Evolutionary conservation across 2,888 invertebrate genomes (phyloP).

Genomic region (Marronus borbonicus): DNA sequence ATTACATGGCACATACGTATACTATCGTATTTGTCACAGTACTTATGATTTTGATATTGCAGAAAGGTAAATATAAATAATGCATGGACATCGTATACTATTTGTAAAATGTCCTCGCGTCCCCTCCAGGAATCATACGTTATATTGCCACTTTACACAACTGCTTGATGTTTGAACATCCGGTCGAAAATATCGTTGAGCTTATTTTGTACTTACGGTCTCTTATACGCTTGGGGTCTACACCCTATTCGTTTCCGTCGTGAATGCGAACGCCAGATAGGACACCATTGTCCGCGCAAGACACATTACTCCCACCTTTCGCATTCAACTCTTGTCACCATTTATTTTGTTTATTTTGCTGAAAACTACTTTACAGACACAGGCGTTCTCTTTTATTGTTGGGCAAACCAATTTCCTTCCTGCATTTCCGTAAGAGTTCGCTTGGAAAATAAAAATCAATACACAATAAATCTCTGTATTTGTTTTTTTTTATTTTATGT

Average conservation of each 20-base stretch:
- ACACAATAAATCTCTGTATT: too few relatives aligned
- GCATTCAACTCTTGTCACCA: constrained; percentile 38
- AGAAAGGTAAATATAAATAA: too few relatives aligned
- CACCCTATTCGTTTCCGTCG: constrained; percentile 36
- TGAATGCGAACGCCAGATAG: constrained; percentile 38
- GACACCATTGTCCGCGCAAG: constrained; percentile 32
- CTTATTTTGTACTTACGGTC: constrained; percentile 43
- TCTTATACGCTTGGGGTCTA: constrained; percentile 38
- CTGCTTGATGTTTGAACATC: constrained; percentile 33
- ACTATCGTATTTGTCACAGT: too few relatives aligned
- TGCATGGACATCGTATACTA: too few relatives aligned
- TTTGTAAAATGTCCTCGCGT: not conserved
- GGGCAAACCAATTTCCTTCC: not conserved
- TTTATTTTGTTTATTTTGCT: constrained; percentile 34
- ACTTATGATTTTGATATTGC: too few relatives aligned
- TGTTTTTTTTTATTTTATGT: too few relatives aligned
- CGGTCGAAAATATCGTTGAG: constrained; percentile 29
- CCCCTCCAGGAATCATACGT: constrained; percentile 7
- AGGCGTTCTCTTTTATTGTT: constrained; percentile 12
- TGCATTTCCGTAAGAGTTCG: not conserved
- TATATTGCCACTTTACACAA: constrained; percentile 9
- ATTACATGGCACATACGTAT: too few relatives aligned
- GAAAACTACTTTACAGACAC: constrained; percentile 16
- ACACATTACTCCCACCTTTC: constrained; percentile 33
- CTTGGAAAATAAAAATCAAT: not conserved